Conservation (phyloP, 2,113 vertebrate species). For the Saguinus midas region DNA sequence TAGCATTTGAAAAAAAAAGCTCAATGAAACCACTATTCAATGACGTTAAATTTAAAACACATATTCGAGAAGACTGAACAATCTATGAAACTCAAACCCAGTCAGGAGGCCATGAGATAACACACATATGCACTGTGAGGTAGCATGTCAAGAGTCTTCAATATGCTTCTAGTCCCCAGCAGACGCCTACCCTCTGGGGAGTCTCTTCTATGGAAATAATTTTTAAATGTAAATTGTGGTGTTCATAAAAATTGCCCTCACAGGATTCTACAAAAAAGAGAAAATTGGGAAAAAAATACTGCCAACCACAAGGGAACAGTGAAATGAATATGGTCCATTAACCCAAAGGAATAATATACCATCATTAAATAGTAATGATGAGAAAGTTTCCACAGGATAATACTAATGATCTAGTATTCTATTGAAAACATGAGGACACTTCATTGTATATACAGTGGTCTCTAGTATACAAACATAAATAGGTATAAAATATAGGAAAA, state of each 20-base stretch:
- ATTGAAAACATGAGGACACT: not conserved
- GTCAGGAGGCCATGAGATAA: not conserved
- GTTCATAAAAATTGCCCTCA: not conserved
- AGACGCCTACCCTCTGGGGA: not conserved
- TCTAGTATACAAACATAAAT: not conserved
- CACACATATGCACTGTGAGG: not conserved
- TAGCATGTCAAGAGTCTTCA: not conserved
- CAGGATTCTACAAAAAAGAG: not conserved
- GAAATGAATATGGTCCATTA: not conserved
- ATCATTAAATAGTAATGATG: not conserved
- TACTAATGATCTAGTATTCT: not conserved
- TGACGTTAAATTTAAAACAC: not conserved
- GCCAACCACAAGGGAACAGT: not conserved
- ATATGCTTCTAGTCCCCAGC: not conserved
- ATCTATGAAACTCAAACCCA: not conserved
- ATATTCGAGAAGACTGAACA: not conserved
- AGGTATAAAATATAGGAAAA: not conserved
- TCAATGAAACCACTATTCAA: not conserved
- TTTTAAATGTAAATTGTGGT: not conserved
- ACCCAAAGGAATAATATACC: not conserved
- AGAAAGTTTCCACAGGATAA: not conserved
- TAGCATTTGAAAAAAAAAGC: not conserved
- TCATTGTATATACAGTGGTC: not conserved
- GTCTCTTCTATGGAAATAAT: not conserved
- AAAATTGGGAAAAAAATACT: not conserved